Evolutionary conservation across 2,888 invertebrate genomes (phyloP).

Genomic region (Pachycephus smyrnensis): DNA sequence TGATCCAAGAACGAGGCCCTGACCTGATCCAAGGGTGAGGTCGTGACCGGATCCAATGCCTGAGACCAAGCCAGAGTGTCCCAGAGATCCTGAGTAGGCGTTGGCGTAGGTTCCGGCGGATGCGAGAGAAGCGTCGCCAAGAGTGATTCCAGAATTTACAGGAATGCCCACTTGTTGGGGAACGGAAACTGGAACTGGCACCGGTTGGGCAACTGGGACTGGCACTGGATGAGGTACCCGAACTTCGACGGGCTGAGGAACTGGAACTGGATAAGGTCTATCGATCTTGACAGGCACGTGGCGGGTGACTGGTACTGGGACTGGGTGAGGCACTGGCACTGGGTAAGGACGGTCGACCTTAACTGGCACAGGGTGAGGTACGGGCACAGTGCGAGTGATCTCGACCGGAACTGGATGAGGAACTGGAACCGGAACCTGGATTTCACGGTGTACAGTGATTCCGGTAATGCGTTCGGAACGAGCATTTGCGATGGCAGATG

Average conservation of each 20-base stretch:
- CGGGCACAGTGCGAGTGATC: conserved; percentile 41
- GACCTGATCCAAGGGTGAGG: conserved; percentile 20
- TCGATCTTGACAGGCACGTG: conserved; percentile 46
- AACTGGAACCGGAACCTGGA: conserved; percentile 40
- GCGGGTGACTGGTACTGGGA: conserved; percentile 43
- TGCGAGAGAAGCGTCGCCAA: too few relatives aligned
- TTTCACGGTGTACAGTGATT: conserved; percentile 43
- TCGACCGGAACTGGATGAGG: conserved; percentile 48
- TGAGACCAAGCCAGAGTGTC: neutral
- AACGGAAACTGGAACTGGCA: conserved; percentile 32
- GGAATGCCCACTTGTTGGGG: neutral
- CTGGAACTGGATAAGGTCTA: conserved; percentile 44
- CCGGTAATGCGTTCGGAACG: conserved; percentile 40
- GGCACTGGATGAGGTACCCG: conserved; percentile 45
- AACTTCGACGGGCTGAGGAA: conserved; percentile 36
- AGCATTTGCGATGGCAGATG: conserved; percentile 5
- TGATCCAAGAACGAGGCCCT: conserved; percentile 15
- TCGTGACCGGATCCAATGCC: conserved; percentile 21
- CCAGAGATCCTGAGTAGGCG: neutral
- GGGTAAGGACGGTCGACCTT: conserved; percentile 45
- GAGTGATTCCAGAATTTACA: neutral
- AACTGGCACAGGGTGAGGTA: conserved; percentile 42
- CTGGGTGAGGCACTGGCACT: conserved; percentile 38
- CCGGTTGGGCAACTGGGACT: conserved; percentile 36
- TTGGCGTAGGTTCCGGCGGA: too few relatives aligned